These are phyloP conservation scores for Scolopax mira DNA, from an alignment of 2,113 vertebrate genomes.

Conservation along the genomic window DNA sequence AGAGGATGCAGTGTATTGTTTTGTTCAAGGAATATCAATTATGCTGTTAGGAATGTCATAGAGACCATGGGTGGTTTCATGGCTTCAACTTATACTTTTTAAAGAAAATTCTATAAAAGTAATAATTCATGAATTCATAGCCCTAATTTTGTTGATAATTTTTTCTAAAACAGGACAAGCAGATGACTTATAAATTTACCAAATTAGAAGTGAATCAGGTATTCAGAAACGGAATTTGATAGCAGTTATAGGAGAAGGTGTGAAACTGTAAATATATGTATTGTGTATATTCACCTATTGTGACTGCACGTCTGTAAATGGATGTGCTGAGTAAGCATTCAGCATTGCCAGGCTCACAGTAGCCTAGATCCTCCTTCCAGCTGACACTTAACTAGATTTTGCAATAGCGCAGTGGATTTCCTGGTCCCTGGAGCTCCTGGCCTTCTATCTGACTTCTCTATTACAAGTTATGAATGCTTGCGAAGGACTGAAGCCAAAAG, in stretches of 20 bases:
- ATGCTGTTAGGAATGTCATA: neutral
- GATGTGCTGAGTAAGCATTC: neutral
- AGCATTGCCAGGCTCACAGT: neutral
- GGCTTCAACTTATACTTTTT: neutral
- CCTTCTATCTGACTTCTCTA: neutral
- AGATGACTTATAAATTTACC: neutral
- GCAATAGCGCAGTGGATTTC: conserved; percentile 2
- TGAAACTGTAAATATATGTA: accelerated
- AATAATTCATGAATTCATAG: neutral
- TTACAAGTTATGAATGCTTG: neutral
- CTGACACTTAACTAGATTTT: conserved; percentile 8
- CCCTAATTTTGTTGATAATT: neutral
- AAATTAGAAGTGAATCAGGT: neutral
- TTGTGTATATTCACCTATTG: neutral
- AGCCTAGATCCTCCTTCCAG: neutral
- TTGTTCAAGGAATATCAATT: neutral
- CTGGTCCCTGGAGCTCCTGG: neutral
- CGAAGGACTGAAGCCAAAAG: neutral
- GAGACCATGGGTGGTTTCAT: neutral
- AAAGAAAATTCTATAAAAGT: neutral
- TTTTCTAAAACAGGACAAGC: neutral
- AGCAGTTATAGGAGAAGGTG: neutral
- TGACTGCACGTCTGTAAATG: neutral
- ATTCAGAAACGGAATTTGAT: too few species aligned
- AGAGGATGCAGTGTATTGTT: neutral